Evolutionary conservation across 2,797 vertebrate species (phyloP).

Genomic region (Falco columbarius): DNA sequence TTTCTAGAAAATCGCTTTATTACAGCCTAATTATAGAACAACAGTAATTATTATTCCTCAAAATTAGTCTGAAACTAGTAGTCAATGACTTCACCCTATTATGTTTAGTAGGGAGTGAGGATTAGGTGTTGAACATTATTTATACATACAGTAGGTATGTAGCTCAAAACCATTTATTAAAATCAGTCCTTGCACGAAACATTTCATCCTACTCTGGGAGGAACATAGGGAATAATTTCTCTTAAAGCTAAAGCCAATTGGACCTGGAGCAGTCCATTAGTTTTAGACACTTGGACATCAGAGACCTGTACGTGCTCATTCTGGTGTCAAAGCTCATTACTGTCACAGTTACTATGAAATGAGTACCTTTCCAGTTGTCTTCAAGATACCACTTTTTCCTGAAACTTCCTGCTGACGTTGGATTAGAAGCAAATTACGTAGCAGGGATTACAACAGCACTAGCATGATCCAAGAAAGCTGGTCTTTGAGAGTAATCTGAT

Average conservation of each 20-base stretch:
- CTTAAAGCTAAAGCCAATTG: not conserved
- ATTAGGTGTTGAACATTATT: not conserved
- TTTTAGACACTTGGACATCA: not conserved
- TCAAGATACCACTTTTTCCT: not conserved
- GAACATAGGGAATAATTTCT: not conserved
- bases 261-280: not conserved
- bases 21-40: not conserved
- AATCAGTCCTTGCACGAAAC: not conserved
- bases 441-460: not conserved
- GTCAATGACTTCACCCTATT: not conserved
- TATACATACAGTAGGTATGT: not conserved
- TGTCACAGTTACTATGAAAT: not conserved
- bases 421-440: not conserved
- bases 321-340: not conserved
- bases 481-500: not conserved
- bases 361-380: not conserved
- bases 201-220: fast-evolving
- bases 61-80: not conserved
- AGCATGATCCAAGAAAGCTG: not conserved
- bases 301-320: not conserved
- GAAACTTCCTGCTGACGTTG: not conserved
- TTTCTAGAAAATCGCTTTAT: not conserved
- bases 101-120: not conserved
- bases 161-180: not conserved
- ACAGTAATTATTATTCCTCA: not conserved